Evolutionary conservation across 2,888 invertebrate genomes (phyloP).

Genomic region (Meteorus colon): DNA sequence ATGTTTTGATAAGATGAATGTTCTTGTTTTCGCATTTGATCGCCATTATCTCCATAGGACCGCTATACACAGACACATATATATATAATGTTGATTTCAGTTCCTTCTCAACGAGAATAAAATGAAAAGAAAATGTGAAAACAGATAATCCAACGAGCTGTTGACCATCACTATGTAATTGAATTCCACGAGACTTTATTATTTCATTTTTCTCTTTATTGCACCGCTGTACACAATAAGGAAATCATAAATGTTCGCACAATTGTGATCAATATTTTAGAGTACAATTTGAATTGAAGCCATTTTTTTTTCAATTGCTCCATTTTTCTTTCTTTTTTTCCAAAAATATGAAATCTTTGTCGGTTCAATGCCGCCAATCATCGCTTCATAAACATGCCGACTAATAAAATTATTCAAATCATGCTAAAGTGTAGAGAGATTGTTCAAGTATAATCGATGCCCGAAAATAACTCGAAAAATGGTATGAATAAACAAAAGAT

Average conservation of each 20-base stretch:
- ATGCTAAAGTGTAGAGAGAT: no score
- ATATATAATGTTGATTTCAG: no score
- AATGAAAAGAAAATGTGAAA: neutral
- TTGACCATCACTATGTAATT: neutral
- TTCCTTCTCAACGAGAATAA: no score
- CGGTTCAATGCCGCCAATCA: neutral
- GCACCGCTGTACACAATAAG: conserved; percentile 35
- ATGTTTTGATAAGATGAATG: neutral
- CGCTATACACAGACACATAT: neutral
- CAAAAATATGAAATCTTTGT: conserved; percentile 15
- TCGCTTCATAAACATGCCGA: neutral
- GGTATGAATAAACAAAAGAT: neutral
- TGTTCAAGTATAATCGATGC: neutral
- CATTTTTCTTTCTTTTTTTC: neutral
- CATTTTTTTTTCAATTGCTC: conserved; percentile 1
- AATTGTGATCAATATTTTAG: neutral
- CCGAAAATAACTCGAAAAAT: conserved; percentile 9
- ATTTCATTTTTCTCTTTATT: conserved; percentile 31
- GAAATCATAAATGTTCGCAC: neutral
- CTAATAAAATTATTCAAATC: no score
- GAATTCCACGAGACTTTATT: conserved; percentile 24
- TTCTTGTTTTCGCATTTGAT: neutral
- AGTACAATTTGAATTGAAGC: conserved; percentile 18
- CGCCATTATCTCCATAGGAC: neutral
- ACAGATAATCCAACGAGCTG: neutral